Conservation (phyloP, 92 coral and sea anemone genomes). For the Diadumene lineata region DNA sequence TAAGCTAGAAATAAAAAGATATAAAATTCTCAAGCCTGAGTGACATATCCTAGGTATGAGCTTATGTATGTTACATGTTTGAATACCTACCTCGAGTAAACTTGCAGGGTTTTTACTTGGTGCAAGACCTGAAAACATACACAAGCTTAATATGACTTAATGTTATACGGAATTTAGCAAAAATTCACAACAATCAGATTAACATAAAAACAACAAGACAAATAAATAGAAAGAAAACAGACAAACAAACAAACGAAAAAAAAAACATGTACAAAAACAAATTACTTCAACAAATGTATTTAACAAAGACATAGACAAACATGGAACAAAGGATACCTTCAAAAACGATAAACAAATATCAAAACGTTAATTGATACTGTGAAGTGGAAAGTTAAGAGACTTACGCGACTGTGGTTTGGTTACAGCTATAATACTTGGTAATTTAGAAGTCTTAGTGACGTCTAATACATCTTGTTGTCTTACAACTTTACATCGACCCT, state of each 20-base stretch:
- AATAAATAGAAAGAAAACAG: no score
- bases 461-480: slow-evolving; percentile 82
- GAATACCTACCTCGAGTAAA: slow-evolving; percentile 54
- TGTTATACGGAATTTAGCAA: not conserved
- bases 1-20: no score
- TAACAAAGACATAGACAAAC: no score
- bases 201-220: no score
- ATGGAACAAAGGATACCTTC: not conserved
- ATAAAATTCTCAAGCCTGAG: no score
- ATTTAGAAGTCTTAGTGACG: slow-evolving; percentile 60
- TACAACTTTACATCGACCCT: slow-evolving; percentile 89
- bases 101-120: slow-evolving; percentile 66
- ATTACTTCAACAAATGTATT: no score
- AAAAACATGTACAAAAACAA: no score
- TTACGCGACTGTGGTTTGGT: slow-evolving; percentile 34
- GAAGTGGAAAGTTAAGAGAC: not conserved
- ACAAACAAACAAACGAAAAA: not conserved
- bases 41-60: no score
- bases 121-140: slow-evolving; percentile 38
- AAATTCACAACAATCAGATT: not conserved
- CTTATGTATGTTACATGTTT: not conserved
- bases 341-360: not conserved
- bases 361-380: no score
- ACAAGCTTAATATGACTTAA: not conserved
- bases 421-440: slow-evolving; percentile 59